A percentile compares a stretch with the other conserved stretches of the same genome.
Evolutionary conservation across 2,888 invertebrate species (phyloP).

Genomic region (Drosophila prostipennis): DNA sequence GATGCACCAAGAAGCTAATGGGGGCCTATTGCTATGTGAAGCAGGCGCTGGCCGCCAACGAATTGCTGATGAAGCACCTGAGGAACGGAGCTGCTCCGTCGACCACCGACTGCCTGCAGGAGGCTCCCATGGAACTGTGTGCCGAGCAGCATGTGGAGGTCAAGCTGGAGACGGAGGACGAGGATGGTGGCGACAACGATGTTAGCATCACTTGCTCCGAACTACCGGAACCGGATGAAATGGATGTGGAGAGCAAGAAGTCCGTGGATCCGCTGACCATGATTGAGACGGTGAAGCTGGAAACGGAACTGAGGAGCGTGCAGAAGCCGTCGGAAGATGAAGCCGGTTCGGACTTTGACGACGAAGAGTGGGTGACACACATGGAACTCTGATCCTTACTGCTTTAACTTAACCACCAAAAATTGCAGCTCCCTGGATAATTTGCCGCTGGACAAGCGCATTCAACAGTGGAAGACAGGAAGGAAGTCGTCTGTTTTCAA

Average conservation of each 20-base stretch:
- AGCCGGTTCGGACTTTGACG: slow-evolving; percentile 41
- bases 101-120: slow-evolving; percentile 69
- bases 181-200: slow-evolving; percentile 51
- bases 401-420: not conserved
- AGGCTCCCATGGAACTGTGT: slow-evolving; percentile 76
- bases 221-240: slow-evolving; percentile 42
- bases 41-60: slow-evolving; percentile 67
- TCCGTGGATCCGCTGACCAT: slow-evolving; percentile 58
- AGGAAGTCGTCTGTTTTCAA: slow-evolving; percentile 44
- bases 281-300: slow-evolving; percentile 58
- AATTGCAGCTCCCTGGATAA: slow-evolving; percentile 59
- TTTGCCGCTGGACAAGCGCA: slow-evolving; percentile 54
- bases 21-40: slow-evolving; percentile 71
- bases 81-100: slow-evolving; percentile 18
- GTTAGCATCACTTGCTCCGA: slow-evolving; percentile 54
- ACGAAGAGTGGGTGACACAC: slow-evolving; percentile 54
- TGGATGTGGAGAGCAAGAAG: slow-evolving; percentile 44
- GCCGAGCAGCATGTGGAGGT: slow-evolving; percentile 69
- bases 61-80: slow-evolving; percentile 58
- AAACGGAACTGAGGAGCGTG: slow-evolving; percentile 21
- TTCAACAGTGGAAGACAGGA: slow-evolving; percentile 49
- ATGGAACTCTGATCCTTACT: fast-evolving
- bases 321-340: slow-evolving; percentile 7
- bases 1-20: slow-evolving; percentile 68
- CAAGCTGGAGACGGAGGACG: slow-evolving; percentile 69